phyloP scores from a whole-genome alignment of 2,113 vertebrate species.

The Herpailurus yagouaroundi region DNA sequence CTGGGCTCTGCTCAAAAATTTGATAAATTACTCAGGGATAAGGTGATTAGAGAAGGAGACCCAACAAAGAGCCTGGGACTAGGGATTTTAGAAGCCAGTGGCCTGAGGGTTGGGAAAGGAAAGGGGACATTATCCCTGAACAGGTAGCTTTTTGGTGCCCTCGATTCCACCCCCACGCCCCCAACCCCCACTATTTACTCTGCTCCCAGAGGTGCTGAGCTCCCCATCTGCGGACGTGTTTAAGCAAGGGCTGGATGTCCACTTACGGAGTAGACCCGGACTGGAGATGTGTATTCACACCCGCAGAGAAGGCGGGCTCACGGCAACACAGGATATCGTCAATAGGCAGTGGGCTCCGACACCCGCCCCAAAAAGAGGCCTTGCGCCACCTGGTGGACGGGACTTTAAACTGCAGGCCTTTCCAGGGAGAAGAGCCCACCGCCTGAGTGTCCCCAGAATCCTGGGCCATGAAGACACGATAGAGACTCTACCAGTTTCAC shows the following conservation, averaged over 20 bases:
- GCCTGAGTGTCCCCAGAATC: background rate
- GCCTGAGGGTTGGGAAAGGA: background rate
- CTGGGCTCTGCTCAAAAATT: background rate
- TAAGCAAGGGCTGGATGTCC: background rate
- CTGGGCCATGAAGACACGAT: background rate
- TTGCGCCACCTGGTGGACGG: slow-evolving; percentile 57
- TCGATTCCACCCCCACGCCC: background rate
- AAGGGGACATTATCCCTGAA: background rate
- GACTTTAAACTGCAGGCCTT: background rate
- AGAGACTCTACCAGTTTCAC: background rate
- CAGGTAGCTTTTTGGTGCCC: background rate
- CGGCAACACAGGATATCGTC: rapidly evolving
- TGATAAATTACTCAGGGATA: background rate
- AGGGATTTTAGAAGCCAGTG: background rate
- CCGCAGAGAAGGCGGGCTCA: background rate
- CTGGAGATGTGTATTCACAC: background rate
- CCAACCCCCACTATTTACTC: background rate
- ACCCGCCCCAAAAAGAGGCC: background rate
- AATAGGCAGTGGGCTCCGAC: rapidly evolving
- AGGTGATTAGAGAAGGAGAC: background rate
- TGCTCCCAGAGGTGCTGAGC: background rate
- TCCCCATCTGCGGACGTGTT: background rate
- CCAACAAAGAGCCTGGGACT: background rate
- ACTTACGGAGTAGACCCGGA: background rate
- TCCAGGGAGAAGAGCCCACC: background rate